Percentiles rank a stretch among this genome's conserved stretches.
Conservation (phyloP, 1,140 invertebrate species). For the Grapholita molesta region DNA sequence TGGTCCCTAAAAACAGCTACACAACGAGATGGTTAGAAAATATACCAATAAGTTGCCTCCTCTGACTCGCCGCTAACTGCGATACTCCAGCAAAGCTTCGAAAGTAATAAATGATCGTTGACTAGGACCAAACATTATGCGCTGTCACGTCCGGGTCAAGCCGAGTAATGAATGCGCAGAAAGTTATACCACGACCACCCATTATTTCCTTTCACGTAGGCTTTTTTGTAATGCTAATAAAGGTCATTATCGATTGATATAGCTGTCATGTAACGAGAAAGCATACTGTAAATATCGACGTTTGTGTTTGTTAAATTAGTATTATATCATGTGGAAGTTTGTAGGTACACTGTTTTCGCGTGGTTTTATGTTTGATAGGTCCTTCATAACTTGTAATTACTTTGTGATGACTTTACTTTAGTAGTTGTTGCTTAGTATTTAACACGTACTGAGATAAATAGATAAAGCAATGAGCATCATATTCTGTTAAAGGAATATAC, state of each 20-base stretch:
- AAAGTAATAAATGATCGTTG: slow-evolving; percentile 44
- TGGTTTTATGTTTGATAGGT: background rate
- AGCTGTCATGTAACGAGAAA: slow-evolving; percentile 22
- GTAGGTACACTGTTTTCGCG: background rate
- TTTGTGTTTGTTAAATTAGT: slow-evolving; percentile 23
- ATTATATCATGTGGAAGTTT: background rate
- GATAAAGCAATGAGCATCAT: too few species aligned
- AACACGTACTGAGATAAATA: too few species aligned
- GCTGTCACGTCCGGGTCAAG: slow-evolving; percentile 43
- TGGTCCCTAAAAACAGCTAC: background rate
- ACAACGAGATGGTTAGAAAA: background rate
- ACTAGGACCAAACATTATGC: slow-evolving; percentile 43
- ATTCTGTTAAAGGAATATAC: too few species aligned
- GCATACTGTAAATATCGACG: slow-evolving; percentile 37
- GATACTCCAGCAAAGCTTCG: slow-evolving; percentile 22
- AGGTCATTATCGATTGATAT: background rate
- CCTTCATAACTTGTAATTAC: too few species aligned
- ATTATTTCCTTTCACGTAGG: background rate
- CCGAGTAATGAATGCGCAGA: slow-evolving; percentile 48
- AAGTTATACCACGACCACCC: slow-evolving; percentile 2
- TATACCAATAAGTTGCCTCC: background rate
- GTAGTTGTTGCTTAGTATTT: too few species aligned
- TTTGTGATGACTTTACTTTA: too few species aligned
- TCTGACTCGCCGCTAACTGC: slow-evolving; percentile 5
- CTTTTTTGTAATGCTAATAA: slow-evolving; percentile 15